Percentiles rank a stretch among this genome's conserved stretches.
Evolutionary conservation across 2,888 invertebrate species (phyloP).

Genomic region (Gasteruption jaculator): DNA sequence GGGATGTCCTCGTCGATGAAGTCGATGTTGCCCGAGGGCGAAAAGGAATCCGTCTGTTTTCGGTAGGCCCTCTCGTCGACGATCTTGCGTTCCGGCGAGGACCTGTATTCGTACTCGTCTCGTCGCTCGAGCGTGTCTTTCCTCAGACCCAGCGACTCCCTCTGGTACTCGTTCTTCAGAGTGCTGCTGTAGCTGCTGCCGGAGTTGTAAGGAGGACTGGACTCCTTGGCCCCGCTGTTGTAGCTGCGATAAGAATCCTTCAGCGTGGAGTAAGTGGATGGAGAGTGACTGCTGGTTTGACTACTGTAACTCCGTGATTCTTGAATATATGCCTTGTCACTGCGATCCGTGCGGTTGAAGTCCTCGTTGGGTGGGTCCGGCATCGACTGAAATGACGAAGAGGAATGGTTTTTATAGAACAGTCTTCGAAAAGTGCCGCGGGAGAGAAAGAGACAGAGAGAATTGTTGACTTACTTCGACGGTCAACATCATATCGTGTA

Average conservation of each 20-base stretch:
- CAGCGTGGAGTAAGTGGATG: slow-evolving; percentile 43
- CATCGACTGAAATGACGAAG: slow-evolving; percentile 37
- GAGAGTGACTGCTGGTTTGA: slow-evolving; percentile 33
- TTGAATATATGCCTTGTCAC: slow-evolving; percentile 42
- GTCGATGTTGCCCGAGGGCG: slow-evolving; percentile 52
- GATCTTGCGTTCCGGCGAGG: slow-evolving; percentile 34
- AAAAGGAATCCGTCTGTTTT: slow-evolving; percentile 39
- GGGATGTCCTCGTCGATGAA: slow-evolving; percentile 68
- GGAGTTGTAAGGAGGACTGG: slow-evolving; percentile 40
- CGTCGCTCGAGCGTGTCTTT: slow-evolving; percentile 30
- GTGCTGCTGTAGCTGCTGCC: slow-evolving; percentile 39
- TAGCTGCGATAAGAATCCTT: slow-evolving; percentile 47
- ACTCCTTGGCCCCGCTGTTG: slow-evolving; percentile 35
- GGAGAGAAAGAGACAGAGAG: neutral
- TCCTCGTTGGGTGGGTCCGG: slow-evolving; percentile 46
- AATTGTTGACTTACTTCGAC: slow-evolving; percentile 70
- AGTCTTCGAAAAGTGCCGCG: neutral
- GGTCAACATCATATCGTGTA: slow-evolving; percentile 82
- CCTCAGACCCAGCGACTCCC: slow-evolving; percentile 23
- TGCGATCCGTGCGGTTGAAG: slow-evolving; percentile 35
- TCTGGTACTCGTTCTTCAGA: slow-evolving; percentile 38
- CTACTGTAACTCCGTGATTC: slow-evolving; percentile 38
- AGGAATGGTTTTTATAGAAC: neutral
- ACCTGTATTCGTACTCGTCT: slow-evolving; percentile 36
- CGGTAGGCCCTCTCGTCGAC: slow-evolving; percentile 24